Percentiles rank a stretch among this genome's conserved stretches.
phyloP scores from a whole-genome alignment of 2,797 vertebrate species.

The Gymnopithys bicolor region DNA sequence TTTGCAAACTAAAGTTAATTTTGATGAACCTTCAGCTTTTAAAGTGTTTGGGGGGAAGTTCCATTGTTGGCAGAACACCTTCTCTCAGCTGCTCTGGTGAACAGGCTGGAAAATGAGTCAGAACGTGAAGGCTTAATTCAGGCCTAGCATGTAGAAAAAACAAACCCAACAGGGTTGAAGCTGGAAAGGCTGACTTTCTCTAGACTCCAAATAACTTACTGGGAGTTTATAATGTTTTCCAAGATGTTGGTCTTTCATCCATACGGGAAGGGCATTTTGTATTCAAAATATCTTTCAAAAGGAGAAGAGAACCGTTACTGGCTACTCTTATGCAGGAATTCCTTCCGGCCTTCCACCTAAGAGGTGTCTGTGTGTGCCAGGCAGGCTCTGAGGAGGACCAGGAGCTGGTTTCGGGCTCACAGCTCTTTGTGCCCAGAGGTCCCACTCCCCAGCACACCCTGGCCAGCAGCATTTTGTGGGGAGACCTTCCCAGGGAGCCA shows the following conservation, averaged over 20 bases:
- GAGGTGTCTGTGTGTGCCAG: fast-evolving
- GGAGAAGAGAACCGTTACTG: background rate
- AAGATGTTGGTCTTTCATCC: background rate
- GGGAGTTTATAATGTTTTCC: background rate
- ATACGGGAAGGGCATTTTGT: background rate
- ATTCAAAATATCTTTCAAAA: background rate
- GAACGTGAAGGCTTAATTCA: slow-evolving; percentile 8
- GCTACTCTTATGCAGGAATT: background rate
- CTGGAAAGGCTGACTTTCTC: background rate
- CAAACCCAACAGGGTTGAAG: background rate
- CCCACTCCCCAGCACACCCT: background rate
- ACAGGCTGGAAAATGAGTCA: slow-evolving; percentile 45
- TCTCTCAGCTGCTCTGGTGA: background rate
- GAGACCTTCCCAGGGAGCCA: background rate
- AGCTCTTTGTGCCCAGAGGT: background rate
- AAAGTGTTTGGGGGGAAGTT: background rate
- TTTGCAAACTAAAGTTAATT: slow-evolving; percentile 54
- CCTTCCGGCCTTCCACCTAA: background rate
- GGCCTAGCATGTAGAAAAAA: background rate
- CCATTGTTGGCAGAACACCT: slow-evolving; percentile 38
- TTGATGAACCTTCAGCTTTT: slow-evolving; percentile 14
- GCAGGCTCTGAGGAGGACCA: background rate
- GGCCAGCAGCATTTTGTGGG: background rate
- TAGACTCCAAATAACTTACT: background rate
- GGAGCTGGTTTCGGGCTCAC: background rate